Conservation (phyloP, 2,888 invertebrate species). For the Trissolcus japonicus region DNA sequence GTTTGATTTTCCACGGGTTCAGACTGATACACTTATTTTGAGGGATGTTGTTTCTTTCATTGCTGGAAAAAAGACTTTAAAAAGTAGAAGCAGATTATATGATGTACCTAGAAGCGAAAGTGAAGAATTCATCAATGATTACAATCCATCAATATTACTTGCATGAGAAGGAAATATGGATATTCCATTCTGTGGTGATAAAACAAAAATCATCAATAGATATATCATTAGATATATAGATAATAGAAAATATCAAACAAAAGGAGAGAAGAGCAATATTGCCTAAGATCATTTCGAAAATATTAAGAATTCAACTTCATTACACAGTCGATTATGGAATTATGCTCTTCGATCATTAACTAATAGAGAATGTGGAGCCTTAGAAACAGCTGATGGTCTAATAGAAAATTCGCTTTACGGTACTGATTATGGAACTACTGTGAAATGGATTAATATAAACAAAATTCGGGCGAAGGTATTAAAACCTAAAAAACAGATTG, state of each 20-base stretch:
- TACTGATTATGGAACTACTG: conserved; percentile 66
- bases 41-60: conserved; percentile 40
- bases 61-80: conserved; percentile 56
- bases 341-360: conserved; percentile 62
- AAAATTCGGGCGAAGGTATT: conserved; percentile 35
- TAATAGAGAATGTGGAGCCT: conserved; percentile 8
- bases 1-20: conserved; percentile 57
- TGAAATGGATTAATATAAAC: conserved; percentile 66
- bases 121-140: conserved; percentile 41
- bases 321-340: conserved; percentile 60
- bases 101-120: conserved; percentile 59
- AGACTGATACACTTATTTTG: conserved; percentile 41
- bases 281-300: conserved; percentile 13
- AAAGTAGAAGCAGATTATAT: conserved; percentile 61
- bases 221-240: too few species aligned
- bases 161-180: conserved; percentile 33
- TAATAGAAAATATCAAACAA: conserved; percentile 66
- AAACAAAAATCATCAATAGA: conserved; percentile 38
- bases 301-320: neutral
- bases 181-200: conserved; percentile 11
- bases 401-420: conserved; percentile 66
- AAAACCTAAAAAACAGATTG: conserved; percentile 18
- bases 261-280: conserved; percentile 63
- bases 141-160: conserved; percentile 56
- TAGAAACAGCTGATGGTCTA: conserved; percentile 66